These are phyloP conservation scores for Sitta carolinensis DNA, from an alignment of 2,797 vertebrate species.

Conservation along the genomic window DNA sequence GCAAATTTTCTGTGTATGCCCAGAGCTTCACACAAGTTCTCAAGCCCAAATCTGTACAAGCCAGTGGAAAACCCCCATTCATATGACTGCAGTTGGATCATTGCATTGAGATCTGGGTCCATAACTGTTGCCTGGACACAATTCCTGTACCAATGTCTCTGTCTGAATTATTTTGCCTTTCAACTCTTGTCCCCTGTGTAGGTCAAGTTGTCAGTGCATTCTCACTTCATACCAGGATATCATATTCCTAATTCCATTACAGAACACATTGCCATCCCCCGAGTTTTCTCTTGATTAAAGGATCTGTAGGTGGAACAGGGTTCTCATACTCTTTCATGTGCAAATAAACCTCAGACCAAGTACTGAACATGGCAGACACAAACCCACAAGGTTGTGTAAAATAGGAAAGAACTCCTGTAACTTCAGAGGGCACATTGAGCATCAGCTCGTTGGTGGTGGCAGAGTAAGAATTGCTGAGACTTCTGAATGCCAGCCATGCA, in stretches of 20 bases:
- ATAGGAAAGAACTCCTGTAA: neutral
- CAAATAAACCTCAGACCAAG: neutral
- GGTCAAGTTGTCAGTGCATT: neutral
- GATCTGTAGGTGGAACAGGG: neutral
- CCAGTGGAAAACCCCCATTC: neutral
- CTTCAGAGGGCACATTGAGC: neutral
- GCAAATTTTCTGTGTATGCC: neutral
- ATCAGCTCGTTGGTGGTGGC: neutral
- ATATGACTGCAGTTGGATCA: neutral
- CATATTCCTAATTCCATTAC: neutral
- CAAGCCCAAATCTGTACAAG: neutral
- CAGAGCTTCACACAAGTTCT: neutral
- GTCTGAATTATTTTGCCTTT: neutral
- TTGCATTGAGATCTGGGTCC: neutral
- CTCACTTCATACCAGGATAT: neutral
- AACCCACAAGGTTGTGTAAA: fast-evolving
- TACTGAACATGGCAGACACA: neutral
- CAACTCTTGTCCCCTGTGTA: neutral
- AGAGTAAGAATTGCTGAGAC: neutral
- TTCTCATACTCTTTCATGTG: neutral
- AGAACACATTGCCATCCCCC: neutral
- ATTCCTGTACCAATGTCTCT: neutral
- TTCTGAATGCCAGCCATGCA: neutral
- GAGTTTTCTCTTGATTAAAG: neutral
- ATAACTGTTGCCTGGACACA: neutral